Evolutionary conservation across 30 jellyfish, hydroid and myxozoan species (phyloP).

Genomic region (Nemopilema nomurai): DNA sequence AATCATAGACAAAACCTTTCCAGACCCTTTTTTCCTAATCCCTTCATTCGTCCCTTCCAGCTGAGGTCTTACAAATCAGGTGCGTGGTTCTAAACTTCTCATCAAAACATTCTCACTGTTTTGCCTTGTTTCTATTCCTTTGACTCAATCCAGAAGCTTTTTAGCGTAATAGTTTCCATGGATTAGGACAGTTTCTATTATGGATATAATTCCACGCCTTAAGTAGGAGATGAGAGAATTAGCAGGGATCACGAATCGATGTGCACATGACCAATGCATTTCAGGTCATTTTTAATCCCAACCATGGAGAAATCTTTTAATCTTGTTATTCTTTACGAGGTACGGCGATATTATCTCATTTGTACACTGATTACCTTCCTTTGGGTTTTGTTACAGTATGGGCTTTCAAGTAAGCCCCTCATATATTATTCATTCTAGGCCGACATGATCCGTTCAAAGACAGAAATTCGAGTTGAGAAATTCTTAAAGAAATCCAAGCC

Average conservation of each 20-base stretch:
- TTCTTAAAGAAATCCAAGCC: background rate
- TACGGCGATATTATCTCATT: constrained; percentile 36
- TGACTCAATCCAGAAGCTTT: background rate
- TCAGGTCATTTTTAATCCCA: constrained; percentile 63
- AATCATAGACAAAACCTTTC: background rate
- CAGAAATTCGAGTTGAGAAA: background rate
- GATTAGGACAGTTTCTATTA: constrained; percentile 19
- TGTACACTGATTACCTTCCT: constrained; percentile 1
- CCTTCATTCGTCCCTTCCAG: background rate
- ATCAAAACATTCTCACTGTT: background rate
- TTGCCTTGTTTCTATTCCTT: background rate
- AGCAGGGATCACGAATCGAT: constrained; percentile 3
- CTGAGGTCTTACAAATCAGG: background rate
- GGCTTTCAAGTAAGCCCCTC: constrained; percentile 37
- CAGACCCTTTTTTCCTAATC: background rate
- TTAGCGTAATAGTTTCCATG: constrained; percentile 1
- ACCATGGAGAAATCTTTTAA: constrained; percentile 30
- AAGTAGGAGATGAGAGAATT: constrained; percentile 25
- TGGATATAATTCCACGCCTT: constrained; percentile 38
- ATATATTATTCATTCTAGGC: constrained; percentile 29
- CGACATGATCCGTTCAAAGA: constrained; percentile 11
- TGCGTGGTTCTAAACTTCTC: background rate
- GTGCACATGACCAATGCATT: background rate
- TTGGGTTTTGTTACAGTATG: constrained; percentile 25
- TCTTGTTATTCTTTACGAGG: constrained; percentile 49